Conservation (phyloP, 2,888 invertebrate species). For the Napeogenes inachia region DNA sequence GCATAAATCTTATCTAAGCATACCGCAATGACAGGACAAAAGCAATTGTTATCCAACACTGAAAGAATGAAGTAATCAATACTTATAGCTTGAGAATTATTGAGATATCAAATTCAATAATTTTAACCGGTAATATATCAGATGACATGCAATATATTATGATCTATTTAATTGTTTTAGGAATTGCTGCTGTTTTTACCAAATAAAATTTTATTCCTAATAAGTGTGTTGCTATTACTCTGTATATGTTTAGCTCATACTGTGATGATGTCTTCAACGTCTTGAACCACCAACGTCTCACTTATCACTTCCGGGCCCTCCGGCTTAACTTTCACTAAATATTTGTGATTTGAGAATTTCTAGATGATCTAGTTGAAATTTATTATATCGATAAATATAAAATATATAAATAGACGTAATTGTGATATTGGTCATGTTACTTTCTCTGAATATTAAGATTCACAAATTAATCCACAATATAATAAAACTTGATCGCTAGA, state of each 20-base stretch:
- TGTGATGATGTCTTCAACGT: conserved; percentile 27
- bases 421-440: neutral
- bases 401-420: neutral
- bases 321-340: conserved; percentile 49
- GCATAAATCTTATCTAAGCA: conserved; percentile 30
- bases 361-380: conserved; percentile 20
- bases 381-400: conserved; percentile 1
- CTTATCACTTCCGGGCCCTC: conserved; percentile 42
- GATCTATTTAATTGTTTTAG: no score
- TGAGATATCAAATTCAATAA: neutral
- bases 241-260: conserved; percentile 14
- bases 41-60: conserved; percentile 15
- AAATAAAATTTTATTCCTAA: no score
- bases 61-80: conserved; percentile 11
- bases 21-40: conserved; percentile 23
- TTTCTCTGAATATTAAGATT: no score
- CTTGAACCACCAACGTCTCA: conserved; percentile 26
- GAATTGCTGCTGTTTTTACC: no score
- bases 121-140: neutral
- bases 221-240: no score
- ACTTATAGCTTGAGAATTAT: neutral
- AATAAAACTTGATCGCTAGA: conserved; percentile 4
- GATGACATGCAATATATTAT: no score
- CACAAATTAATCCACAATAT: neutral
- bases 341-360: conserved; percentile 19